Evolutionary conservation across 2,888 invertebrate species (phyloP).

Genomic region (Pilophorus perplexus): DNA sequence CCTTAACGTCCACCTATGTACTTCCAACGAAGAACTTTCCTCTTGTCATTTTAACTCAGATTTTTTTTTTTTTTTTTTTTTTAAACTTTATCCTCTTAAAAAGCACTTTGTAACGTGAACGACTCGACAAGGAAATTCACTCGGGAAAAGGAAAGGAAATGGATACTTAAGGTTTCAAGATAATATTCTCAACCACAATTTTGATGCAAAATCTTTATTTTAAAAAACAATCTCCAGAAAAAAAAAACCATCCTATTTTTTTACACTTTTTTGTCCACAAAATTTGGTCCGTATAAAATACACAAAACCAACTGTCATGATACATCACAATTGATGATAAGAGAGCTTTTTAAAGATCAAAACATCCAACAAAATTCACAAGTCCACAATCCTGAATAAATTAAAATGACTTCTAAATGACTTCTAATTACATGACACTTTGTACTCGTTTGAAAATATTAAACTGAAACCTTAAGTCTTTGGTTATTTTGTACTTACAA

Average conservation of each 20-base stretch:
- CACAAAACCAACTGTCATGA: conserved; percentile 36
- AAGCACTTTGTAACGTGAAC: too few species aligned
- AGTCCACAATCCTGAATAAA: not conserved
- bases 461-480: conserved; percentile 47
- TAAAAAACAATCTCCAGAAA: not conserved
- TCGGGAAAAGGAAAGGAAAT: not conserved
- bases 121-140: too few species aligned
- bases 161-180: conserved; percentile 45
- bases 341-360: conserved; percentile 21
- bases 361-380: not conserved
- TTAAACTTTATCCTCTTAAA: too few species aligned
- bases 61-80: too few species aligned
- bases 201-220: conserved; percentile 8
- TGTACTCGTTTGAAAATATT: conserved; percentile 47
- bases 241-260: conserved; percentile 1
- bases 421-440: conserved; percentile 33
- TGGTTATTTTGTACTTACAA: conserved; percentile 43
- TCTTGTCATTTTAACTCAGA: too few species aligned
- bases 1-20: too few species aligned
- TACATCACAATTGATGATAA: conserved; percentile 35
- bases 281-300: conserved; percentile 23
- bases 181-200: conserved; percentile 43
- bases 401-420: not conserved
- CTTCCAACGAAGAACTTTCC: too few species aligned
- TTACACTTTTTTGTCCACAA: conserved; percentile 1